Evolutionary conservation across 2,888 invertebrate species (phyloP), one percentile per base, ranked within the genome.

Genomic region (Amaurobius ferox): DNA sequence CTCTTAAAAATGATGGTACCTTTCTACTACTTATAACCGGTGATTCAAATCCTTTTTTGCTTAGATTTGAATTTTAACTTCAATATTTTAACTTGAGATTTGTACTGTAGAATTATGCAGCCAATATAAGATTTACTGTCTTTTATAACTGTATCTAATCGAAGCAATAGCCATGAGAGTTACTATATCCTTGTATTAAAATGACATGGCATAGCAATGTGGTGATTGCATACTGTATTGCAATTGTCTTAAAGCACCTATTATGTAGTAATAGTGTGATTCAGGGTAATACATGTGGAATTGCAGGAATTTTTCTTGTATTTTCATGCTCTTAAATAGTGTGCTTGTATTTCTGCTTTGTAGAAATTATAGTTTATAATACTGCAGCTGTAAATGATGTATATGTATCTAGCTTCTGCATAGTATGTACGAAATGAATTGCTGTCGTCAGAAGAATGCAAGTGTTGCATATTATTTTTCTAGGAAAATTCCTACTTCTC

Each of bases 271-370:
- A 71, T 77, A 78, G 77, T 44, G 16, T 77, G 35, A 83, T 83
- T 85, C 72, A 85, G 72, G 71, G 48, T 77, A 77, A 77, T 77
- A 23, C 48, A 66, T 85, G 67, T 55, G 48, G 61, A 44, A 67
- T 26, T 70, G 29, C 72, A 71, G 77, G 77, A 77, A 62, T 71
- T 83, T 83, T 83, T 70, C 72, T 77, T 77, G 83, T 85, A 77
- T 77, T 85, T 66, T 44, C 76, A 29, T 71, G 77, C 72, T 77
- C 40, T 77, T 66, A 66, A 77, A 80, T 73, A n/a, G 39, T 71
- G 55, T 28, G 77, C 72, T 72, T 71, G 77, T 73, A 66, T 76
- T 32, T 71, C 30, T 83, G 83, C 83, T 85, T 85, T 29, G 77
- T 77, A 77, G 44, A 72, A 74, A 48, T 40, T 61, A 62, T 76